Percentiles rank a stretch among this genome's conserved stretches.
Conservation (phyloP, 2,888 invertebrate genomes). For the Pseudanteris insignis region DNA sequence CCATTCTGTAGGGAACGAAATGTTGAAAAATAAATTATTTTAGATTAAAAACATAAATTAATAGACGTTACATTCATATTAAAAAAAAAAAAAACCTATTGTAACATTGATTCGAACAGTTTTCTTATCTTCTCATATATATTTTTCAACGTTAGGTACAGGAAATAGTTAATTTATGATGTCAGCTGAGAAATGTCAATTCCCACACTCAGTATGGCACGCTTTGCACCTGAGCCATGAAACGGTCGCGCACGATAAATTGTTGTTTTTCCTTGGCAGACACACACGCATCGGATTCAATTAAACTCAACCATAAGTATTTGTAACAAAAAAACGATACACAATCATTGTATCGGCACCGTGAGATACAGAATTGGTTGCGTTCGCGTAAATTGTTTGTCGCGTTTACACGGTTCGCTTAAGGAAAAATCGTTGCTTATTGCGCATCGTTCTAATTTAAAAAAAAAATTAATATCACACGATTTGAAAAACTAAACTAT, state of each 20-base stretch:
- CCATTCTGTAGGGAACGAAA: too few relatives aligned
- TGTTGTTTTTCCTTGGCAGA: conserved; percentile 17
- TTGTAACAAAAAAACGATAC: conserved; percentile 15
- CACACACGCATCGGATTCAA: conserved; percentile 3
- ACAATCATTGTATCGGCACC: conserved; percentile 14
- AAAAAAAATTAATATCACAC: too few relatives aligned
- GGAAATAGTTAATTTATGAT: conserved; percentile 29
- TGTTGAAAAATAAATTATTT: too few relatives aligned
- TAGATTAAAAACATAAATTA: too few relatives aligned
- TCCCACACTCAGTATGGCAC: conserved; percentile 24
- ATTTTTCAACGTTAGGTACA: neutral
- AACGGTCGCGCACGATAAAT: conserved; percentile 22
- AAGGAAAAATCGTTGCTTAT: too few relatives aligned
- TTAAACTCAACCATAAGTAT: conserved; percentile 12
- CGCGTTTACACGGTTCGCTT: conserved; percentile 21
- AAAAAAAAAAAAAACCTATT: too few relatives aligned
- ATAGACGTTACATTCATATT: too few relatives aligned
- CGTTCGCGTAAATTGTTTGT: conserved; percentile 19
- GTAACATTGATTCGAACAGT: neutral
- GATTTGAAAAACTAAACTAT: too few relatives aligned
- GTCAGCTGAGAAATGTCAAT: conserved; percentile 29
- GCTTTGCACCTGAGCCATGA: conserved; percentile 20
- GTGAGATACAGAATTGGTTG: conserved; percentile 18
- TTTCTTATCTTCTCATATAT: too few relatives aligned
- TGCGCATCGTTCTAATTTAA: too few relatives aligned